Evolutionary conservation across 2,797 vertebrate species (phyloP), one percentile per base, ranked within the genome.

Genomic region (Schizopygopsis pylzovi): DNA sequence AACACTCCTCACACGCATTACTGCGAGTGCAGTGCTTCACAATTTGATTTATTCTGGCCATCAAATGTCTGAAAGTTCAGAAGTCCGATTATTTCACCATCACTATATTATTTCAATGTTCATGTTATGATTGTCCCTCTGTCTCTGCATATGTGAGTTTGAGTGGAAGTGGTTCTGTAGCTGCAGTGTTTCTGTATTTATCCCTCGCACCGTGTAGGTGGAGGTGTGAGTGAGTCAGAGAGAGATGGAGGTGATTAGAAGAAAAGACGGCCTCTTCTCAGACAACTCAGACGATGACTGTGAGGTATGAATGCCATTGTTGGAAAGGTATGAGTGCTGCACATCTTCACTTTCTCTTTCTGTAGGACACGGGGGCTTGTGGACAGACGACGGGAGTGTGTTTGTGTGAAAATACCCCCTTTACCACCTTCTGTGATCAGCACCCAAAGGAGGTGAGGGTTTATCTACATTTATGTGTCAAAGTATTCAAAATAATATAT

Each of bases 241-340:
- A 72, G 90, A 90, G 92, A 93, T 88, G 84, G 71, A 86, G 94
- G 93, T 92, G 91, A 95, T 94, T 92, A 92, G 92, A 92, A 92
- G 91, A 88, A 91, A 92, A 88, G 92, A 93, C 81, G 88, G 92
- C 89, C 92, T 93, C n/a, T 93, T 94, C 88, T 93, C 93, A 87
- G 95, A 95, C 89, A 93, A 92, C 73, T 95, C 94, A 3, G 92
- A 95, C 91, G 92, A 95, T 82, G 93, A 95, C 90, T 93, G 92
- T 81, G 94, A 94, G 94, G 95, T 96, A 91, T 90, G 90, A 16
- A 63, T 1, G 4, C 12, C 71, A 22, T 25, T 9, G 8, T 16
- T 65, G 63, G 22, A 37, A 85, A 7, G 43, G n/a, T 25, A 20
- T 2, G 37, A 16, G 33, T n/a, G 75, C 39, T 25, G 5, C 20